Evolutionary conservation across 2,888 invertebrate genomes (phyloP).

Genomic region (Mythimna loreyi): DNA sequence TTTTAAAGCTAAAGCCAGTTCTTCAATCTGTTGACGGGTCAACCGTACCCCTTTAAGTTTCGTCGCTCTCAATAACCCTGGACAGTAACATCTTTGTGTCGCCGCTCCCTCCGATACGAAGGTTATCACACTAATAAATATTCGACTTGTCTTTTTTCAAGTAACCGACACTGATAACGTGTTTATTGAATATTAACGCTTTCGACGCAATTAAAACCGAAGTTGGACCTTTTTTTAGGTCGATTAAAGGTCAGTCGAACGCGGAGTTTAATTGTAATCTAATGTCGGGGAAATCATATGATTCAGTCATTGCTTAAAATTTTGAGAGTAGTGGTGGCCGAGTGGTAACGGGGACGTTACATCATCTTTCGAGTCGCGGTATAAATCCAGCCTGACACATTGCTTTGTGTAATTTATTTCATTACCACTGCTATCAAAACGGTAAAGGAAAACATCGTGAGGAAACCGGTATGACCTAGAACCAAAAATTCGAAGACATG

Average conservation of each 20-base stretch:
- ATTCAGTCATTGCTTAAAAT: constrained; percentile 51
- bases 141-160: constrained; percentile 73
- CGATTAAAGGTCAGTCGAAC: constrained; percentile 65
- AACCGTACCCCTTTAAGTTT: constrained; percentile 9
- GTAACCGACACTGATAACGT: constrained; percentile 81
- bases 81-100: constrained; percentile 42
- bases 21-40: background rate
- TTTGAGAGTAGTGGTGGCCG: too few relatives aligned
- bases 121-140: constrained; percentile 86
- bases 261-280: constrained; percentile 40
- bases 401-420: too few relatives aligned
- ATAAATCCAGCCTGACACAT: too few relatives aligned
- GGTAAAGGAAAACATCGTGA: too few relatives aligned
- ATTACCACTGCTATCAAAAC: too few relatives aligned
- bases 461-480: too few relatives aligned
- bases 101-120: constrained; percentile 63
- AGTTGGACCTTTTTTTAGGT: constrained; percentile 73
- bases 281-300: constrained; percentile 36
- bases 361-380: too few relatives aligned
- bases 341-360: too few relatives aligned
- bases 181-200: constrained; percentile 88
- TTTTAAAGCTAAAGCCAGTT: too few relatives aligned
- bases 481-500: too few relatives aligned
- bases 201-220: constrained; percentile 81
- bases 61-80: constrained; percentile 26